Evolutionary conservation across 2,797 vertebrate species (phyloP).

Genomic region (Caiman crocodilus): DNA sequence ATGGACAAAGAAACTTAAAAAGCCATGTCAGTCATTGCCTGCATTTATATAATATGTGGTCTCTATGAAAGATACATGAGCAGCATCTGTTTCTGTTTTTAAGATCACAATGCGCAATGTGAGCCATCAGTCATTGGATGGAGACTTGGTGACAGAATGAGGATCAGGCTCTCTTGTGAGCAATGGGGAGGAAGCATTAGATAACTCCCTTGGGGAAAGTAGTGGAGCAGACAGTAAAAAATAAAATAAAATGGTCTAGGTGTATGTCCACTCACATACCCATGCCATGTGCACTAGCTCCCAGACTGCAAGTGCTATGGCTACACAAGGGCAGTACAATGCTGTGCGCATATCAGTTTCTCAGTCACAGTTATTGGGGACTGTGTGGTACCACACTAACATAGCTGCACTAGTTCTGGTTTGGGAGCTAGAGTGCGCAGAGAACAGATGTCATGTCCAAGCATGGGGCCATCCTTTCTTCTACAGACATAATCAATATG

Average conservation of each 20-base stretch:
- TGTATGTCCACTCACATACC: too few relatives aligned
- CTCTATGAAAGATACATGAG: slow-evolving; percentile 72
- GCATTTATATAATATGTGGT: slow-evolving; percentile 27
- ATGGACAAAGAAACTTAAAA: slow-evolving; percentile 59
- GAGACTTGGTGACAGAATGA: slow-evolving; percentile 23
- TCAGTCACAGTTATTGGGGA: too few relatives aligned
- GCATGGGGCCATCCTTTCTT: too few relatives aligned
- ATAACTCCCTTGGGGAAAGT: rapidly evolving
- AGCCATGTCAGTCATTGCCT: slow-evolving; percentile 59
- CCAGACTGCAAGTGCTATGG: too few relatives aligned
- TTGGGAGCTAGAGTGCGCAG: too few relatives aligned
- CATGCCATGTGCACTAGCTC: too few relatives aligned
- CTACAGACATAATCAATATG: neutral
- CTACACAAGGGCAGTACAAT: too few relatives aligned
- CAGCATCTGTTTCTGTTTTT: slow-evolving; percentile 75
- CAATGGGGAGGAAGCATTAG: neutral
- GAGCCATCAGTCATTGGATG: slow-evolving; percentile 40
- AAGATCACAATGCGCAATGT: slow-evolving; percentile 48
- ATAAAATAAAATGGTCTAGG: too few relatives aligned
- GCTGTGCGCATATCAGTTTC: too few relatives aligned
- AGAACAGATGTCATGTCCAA: too few relatives aligned
- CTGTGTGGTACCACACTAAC: too few relatives aligned
- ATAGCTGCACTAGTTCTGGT: too few relatives aligned
- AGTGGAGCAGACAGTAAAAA: neutral
- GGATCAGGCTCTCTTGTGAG: neutral